Base-by-base conservation (phyloP, 1,140 invertebrate species). In the Aphelenchoides fujianensis region DNA sequence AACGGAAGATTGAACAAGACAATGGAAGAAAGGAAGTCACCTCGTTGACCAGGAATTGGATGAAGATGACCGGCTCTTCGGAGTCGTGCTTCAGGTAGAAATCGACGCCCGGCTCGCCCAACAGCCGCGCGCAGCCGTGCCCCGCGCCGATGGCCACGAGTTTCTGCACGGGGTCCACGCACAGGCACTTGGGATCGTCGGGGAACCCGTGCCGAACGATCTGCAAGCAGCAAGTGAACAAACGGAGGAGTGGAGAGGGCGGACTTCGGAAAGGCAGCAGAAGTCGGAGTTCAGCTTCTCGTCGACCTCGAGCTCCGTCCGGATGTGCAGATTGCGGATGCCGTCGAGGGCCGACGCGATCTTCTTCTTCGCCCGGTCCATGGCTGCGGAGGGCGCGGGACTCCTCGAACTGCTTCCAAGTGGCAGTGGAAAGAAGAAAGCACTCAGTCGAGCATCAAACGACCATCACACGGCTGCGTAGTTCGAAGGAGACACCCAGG, bases 141-240 rank as follows among this genome's bases (percentile, higher is more conserved):
- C 94, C 96, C 81, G 95, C 95, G 69, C 95, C 96, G 85, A 98
- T 93, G 41, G 94, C 96, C 81, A 98, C 88, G 61, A 98, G 88
- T 86, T 91, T 92, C 87, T 98, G 96, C 78, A 99, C 91, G 53
- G 95, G 94, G 88, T 98, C 96, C 88, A 93, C 98, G 55, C 95
- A 95, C 85, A 98, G 88, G 48, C 94, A 92, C 74, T 93, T 95
- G 52, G 96, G 95, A 80, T 96, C 92, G 87, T 94, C 92, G 72
- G 96, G 96, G 88, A 98, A 98, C 78, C 96, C 96, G 90, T 98
- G 95, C 28, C 82, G 76, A 0, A 83, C 76, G 9, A 83, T 74
- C 82, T 83, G 30, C 37, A 80, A 68, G 27, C 9, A 69, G 7
- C 5, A 77, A 37, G 3, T 77, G 19, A 7, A 70, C 69, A 16